These are phyloP conservation scores for Contarinia nasturtii DNA, from an alignment of 1,140 invertebrate genomes.

Conservation along the genomic window DNA sequence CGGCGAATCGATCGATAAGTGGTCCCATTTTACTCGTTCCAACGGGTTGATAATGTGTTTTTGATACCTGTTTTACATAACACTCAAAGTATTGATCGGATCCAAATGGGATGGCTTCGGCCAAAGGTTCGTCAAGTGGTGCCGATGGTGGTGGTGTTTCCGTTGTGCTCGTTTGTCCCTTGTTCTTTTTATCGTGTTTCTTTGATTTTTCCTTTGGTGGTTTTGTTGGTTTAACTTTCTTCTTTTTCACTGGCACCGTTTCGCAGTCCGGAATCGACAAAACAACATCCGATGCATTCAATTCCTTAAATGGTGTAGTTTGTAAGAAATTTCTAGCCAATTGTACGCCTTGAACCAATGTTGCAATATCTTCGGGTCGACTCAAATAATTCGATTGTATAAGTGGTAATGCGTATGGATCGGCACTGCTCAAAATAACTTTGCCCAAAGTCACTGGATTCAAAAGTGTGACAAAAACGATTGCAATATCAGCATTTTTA, in stretches of 20 bases:
- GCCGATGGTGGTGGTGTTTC: neutral
- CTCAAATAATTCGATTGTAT: conserved; percentile 63
- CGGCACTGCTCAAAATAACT: conserved; percentile 12
- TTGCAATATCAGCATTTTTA: neutral
- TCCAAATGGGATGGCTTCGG: conserved; percentile 6
- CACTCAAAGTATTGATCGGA: conserved; percentile 34
- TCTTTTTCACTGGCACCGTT: no score
- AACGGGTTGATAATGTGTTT: conserved; percentile 18
- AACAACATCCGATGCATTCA: conserved; percentile 6
- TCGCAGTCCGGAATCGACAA: neutral
- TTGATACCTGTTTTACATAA: conserved; percentile 9
- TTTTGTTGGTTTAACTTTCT: no score
- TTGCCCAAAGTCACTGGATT: conserved; percentile 22
- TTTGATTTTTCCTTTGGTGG: no score
- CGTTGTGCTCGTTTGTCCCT: no score
- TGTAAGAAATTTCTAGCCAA: conserved; percentile 24
- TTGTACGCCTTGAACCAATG: conserved; percentile 39
- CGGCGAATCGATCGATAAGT: conserved; percentile 14
- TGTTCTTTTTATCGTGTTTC: neutral
- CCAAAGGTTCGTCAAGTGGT: conserved; percentile 19
- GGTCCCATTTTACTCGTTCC: conserved; percentile 25
- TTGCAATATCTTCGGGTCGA: conserved; percentile 41
- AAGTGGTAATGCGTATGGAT: conserved; percentile 30
- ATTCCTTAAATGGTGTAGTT: conserved; percentile 24
- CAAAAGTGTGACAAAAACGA: conserved; percentile 17